These are phyloP conservation scores for Bagarius yarrelli DNA, from an alignment of 2,113 vertebrate species.

Conservation along the genomic window DNA sequence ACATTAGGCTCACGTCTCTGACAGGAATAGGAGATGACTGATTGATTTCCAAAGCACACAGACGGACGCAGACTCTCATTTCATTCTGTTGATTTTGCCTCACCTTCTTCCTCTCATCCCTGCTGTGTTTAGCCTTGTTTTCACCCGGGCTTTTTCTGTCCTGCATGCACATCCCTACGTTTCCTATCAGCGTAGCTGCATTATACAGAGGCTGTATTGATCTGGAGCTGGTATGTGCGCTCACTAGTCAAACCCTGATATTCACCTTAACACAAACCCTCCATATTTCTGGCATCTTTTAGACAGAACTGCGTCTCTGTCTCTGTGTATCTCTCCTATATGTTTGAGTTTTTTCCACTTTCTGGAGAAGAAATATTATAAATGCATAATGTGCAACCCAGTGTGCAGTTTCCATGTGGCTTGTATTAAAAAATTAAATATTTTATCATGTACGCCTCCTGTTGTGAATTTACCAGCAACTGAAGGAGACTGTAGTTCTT, in stretches of 20 bases:
- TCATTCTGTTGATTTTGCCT: conserved; percentile 48
- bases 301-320: background rate
- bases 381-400: background rate
- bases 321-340: background rate
- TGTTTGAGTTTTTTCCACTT: background rate
- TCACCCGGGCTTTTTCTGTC: conserved; percentile 34
- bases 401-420: background rate
- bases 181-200: conserved; percentile 30
- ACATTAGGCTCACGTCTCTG: conserved; percentile 60
- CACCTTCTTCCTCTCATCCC: background rate
- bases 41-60: conserved; percentile 66
- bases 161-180: conserved; percentile 32
- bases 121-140: background rate
- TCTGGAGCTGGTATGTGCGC: background rate
- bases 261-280: background rate
- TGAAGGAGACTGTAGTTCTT: background rate
- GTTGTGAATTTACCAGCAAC: background rate
- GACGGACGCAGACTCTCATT: conserved; percentile 32
- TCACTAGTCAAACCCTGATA: background rate
- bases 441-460: background rate
- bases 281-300: background rate
- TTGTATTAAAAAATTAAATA: background rate
- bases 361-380: background rate
- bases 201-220: conserved; percentile 31
- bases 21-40: conserved; percentile 64